Evolutionary conservation across 1,140 invertebrate genomes (phyloP).

Genomic region (Eriocheir sinensis): DNA sequence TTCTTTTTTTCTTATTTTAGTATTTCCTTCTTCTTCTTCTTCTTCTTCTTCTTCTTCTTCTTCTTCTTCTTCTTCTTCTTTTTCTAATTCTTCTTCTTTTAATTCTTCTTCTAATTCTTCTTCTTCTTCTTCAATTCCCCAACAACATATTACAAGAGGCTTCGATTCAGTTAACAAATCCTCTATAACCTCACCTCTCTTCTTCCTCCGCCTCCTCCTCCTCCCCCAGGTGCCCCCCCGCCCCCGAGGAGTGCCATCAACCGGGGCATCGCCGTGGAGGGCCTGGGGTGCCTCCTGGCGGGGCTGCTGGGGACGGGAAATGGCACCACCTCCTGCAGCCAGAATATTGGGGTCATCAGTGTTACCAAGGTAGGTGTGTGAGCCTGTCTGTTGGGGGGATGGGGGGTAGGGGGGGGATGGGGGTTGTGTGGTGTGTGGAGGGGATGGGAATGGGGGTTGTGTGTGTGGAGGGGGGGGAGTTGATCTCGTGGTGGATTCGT

Average conservation of each 20-base stretch:
- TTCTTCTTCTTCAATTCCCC: too few relatives aligned
- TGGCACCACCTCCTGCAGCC: conserved; percentile 93
- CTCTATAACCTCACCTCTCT: not conserved
- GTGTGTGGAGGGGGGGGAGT: not conserved
- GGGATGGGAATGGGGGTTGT: too few relatives aligned
- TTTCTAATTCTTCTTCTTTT: too few relatives aligned
- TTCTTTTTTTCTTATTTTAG: too few relatives aligned
- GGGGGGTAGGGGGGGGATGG: not conserved
- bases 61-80: too few relatives aligned
- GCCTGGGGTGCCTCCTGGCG: conserved; percentile 90
- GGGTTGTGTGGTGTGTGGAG: not conserved
- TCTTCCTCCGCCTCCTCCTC: not conserved
- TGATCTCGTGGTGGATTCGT: not conserved
- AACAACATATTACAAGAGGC: too few relatives aligned
- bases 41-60: too few relatives aligned
- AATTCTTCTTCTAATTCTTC: too few relatives aligned
- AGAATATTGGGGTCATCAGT: conserved; percentile 95
- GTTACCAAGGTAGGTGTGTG: conserved; percentile 83
- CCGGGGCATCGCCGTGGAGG: conserved; percentile 92
- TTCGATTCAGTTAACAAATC: too few relatives aligned
- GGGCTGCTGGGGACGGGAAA: conserved; percentile 91
- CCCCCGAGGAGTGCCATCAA: conserved; percentile 94
- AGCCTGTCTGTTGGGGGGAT: too few relatives aligned
- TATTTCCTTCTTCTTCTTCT: too few relatives aligned
- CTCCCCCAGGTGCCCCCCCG: conserved; percentile 86